Percentiles rank a stretch among this genome's conserved stretches.
These are phyloP conservation scores for Rousettus leschenaultii DNA, from an alignment of 2,113 vertebrate genomes.

Conservation along the genomic window DNA sequence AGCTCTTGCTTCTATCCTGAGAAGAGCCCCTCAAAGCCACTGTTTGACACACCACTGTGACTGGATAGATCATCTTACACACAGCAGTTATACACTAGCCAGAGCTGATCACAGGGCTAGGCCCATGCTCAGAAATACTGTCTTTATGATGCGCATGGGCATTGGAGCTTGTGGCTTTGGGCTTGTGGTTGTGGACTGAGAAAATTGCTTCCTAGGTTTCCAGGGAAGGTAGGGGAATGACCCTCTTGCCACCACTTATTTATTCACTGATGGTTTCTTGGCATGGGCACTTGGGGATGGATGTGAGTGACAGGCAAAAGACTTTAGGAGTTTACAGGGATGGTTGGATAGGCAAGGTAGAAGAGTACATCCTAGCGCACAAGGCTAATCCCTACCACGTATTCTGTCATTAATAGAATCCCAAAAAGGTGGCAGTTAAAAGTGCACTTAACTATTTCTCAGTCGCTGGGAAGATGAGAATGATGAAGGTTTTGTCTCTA, in stretches of 20 bases:
- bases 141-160: constrained; percentile 26
- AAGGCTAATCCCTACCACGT: not conserved
- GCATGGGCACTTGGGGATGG: not conserved
- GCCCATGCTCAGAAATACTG: not conserved
- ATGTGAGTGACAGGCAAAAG: not conserved
- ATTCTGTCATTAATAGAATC: not conserved
- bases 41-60: not conserved
- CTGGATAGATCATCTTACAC: not conserved
- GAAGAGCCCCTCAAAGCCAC: not conserved
- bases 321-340: not conserved
- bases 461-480: not conserved
- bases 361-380: not conserved
- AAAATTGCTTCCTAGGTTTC: constrained; percentile 62
- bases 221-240: not conserved
- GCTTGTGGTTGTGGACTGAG: constrained; percentile 63
- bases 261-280: constrained; percentile 10
- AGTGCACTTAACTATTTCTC: not conserved
- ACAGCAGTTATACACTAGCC: not conserved
- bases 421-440: not conserved
- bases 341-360: not conserved
- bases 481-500: not conserved
- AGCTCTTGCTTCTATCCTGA: not conserved
- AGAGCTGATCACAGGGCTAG: not conserved
- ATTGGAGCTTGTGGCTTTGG: constrained; percentile 59
- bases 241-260: constrained; percentile 50